A percentile compares a stretch with the other conserved stretches of the same genome.
Conservation (phyloP, 1,140 invertebrate species). For the Drosophila ercepeae region DNA sequence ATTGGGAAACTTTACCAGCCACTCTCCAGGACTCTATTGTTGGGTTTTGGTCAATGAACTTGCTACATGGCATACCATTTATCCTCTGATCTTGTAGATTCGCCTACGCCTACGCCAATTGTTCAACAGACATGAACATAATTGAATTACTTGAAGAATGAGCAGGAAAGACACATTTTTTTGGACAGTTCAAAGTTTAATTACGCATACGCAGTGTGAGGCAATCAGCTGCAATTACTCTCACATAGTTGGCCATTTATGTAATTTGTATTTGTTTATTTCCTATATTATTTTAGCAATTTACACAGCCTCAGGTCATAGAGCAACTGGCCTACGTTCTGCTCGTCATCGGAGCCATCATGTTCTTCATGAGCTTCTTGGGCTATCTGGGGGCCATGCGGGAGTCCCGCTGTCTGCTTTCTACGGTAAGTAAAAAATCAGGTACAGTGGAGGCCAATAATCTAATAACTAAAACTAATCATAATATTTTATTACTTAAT, state of each 20-base stretch:
- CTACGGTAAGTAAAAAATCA: slow-evolving; percentile 86
- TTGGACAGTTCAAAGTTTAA: slow-evolving; percentile 66
- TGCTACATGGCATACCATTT: not conserved
- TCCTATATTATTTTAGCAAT: slow-evolving; percentile 83
- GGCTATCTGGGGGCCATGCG: slow-evolving; percentile 94
- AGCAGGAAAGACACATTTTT: slow-evolving; percentile 25
- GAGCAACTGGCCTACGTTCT: slow-evolving; percentile 89
- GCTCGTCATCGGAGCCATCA: slow-evolving; percentile 90
- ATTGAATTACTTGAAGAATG: slow-evolving; percentile 62
- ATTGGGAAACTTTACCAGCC: slow-evolving; percentile 44
- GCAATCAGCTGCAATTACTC: slow-evolving; percentile 35
- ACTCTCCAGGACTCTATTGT: not conserved
- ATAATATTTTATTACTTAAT: not conserved
- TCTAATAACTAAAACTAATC: not conserved
- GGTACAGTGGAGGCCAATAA: not conserved
- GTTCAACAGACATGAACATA: slow-evolving; percentile 24
- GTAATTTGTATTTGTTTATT: slow-evolving; percentile 5
- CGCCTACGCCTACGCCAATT: slow-evolving; percentile 45
- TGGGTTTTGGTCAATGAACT: slow-evolving; percentile 59
- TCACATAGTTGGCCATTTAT: slow-evolving; percentile 16
- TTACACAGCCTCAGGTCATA: slow-evolving; percentile 87
- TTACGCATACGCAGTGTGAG: slow-evolving; percentile 62
- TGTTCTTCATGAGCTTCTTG: slow-evolving; percentile 93
- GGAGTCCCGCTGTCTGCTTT: slow-evolving; percentile 91
- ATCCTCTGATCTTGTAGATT: slow-evolving; percentile 12